Evolutionary conservation across 37 sponge, comb jelly and placozoan species (phyloP).

Genomic region (Mnemiopsis leidyi): DNA sequence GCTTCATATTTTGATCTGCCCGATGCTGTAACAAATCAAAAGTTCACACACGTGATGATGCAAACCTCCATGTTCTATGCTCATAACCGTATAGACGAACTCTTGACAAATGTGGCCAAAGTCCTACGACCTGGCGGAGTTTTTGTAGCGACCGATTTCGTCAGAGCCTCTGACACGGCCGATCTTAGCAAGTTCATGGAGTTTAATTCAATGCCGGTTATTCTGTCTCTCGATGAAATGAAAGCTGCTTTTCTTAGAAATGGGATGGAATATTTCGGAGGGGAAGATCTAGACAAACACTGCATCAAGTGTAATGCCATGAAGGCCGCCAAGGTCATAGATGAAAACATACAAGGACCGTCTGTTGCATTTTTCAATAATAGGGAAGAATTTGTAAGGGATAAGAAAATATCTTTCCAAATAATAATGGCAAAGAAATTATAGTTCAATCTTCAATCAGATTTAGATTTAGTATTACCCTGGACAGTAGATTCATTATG

Average conservation of each 20-base stretch:
- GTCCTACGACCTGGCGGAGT: neutral
- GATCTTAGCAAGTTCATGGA: neutral
- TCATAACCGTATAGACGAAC: conserved; percentile 7
- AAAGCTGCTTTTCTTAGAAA: neutral
- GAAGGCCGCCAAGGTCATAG: neutral
- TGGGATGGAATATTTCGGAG: conserved; percentile 12
- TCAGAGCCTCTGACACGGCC: neutral
- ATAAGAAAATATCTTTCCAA: neutral
- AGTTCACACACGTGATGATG: conserved; percentile 24
- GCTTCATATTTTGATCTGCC: conserved; percentile 29
- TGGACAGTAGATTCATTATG: too few relatives aligned
- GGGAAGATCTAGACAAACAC: conserved; percentile 12
- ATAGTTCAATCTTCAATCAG: neutral
- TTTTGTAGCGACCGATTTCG: neutral
- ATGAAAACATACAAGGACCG: neutral
- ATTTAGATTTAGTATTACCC: too few relatives aligned
- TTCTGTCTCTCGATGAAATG: conserved; percentile 24
- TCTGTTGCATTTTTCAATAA: neutral
- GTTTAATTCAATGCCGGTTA: neutral
- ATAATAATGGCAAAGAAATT: conserved; percentile 26
- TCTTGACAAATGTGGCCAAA: neutral
- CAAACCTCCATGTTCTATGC: conserved; percentile 44
- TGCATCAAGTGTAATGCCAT: conserved; percentile 28
- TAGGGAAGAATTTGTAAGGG: neutral
- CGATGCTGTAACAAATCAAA: neutral